Evolutionary conservation across 2,888 invertebrate species (phyloP).

Genomic region (Chironomus riparius): DNA sequence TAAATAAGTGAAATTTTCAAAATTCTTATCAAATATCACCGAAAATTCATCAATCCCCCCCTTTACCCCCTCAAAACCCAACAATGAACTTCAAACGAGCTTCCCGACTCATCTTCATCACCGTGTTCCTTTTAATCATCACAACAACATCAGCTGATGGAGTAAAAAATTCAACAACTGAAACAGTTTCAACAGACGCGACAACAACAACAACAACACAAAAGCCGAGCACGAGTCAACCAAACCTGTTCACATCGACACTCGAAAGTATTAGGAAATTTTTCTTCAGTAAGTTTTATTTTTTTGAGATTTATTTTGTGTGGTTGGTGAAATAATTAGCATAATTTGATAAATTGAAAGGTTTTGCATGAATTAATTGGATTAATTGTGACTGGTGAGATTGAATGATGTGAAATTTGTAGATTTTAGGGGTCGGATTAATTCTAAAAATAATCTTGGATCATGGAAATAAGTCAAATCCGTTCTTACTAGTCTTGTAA

Average conservation of each 20-base stretch:
- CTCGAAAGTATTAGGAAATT: constrained; percentile 20
- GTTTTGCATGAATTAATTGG: neutral
- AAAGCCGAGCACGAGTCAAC: neutral
- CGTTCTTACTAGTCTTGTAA: no score
- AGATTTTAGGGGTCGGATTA: no score
- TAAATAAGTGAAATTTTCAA: no score
- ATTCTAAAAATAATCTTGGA: no score
- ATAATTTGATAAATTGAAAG: neutral
- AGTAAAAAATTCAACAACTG: neutral
- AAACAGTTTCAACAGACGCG: neutral
- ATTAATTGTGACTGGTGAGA: neutral
- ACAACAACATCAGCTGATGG: neutral
- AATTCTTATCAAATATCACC: no score
- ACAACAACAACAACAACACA: neutral
- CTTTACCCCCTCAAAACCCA: neutral
- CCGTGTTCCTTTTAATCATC: neutral
- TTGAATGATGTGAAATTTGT: neutral
- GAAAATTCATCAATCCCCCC: neutral
- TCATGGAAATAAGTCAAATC: no score
- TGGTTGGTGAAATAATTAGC: neutral
- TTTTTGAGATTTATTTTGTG: neutral
- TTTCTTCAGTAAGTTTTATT: constrained; percentile 19
- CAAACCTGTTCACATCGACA: constrained; percentile 8
- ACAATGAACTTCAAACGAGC: neutral
- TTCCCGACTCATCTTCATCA: neutral